Conservation (phyloP, 1,140 invertebrate genomes). For the Sarcophaga bullata region DNA sequence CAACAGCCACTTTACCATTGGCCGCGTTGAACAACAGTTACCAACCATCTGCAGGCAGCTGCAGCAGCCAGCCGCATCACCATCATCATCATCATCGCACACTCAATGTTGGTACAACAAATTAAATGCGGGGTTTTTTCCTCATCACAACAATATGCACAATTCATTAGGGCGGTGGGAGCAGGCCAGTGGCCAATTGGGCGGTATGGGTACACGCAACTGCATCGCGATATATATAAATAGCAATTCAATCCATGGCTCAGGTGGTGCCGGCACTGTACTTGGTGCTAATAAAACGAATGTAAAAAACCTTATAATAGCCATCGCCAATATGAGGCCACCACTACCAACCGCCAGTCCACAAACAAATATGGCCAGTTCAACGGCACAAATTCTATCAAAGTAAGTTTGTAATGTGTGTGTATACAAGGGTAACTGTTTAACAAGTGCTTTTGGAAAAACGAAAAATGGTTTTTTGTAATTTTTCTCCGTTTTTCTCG, state of each 20-base stretch:
- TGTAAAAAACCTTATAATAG: constrained; percentile 1
- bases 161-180: constrained; percentile 43
- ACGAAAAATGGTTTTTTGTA: too few species aligned
- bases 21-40: constrained; percentile 45
- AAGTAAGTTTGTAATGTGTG: constrained; percentile 54
- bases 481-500: too few species aligned
- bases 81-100: constrained; percentile 19
- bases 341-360: constrained; percentile 40
- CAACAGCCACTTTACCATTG: constrained; percentile 70
- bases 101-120: constrained; percentile 56
- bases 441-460: background rate
- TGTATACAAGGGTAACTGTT: background rate
- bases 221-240: too few species aligned
- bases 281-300: background rate
- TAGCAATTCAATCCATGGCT: background rate
- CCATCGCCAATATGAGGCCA: constrained; percentile 29
- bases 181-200: constrained; percentile 8
- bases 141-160: constrained; percentile 43
- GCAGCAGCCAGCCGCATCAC: background rate
- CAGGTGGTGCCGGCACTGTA: background rate
- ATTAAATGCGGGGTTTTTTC: constrained; percentile 45
- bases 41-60: background rate
- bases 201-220: background rate
- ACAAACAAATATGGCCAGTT: constrained; percentile 46
- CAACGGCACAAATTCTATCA: constrained; percentile 60